phyloP scores from a whole-genome alignment of 2,113 vertebrate species.

The Balaeniceps rex region DNA sequence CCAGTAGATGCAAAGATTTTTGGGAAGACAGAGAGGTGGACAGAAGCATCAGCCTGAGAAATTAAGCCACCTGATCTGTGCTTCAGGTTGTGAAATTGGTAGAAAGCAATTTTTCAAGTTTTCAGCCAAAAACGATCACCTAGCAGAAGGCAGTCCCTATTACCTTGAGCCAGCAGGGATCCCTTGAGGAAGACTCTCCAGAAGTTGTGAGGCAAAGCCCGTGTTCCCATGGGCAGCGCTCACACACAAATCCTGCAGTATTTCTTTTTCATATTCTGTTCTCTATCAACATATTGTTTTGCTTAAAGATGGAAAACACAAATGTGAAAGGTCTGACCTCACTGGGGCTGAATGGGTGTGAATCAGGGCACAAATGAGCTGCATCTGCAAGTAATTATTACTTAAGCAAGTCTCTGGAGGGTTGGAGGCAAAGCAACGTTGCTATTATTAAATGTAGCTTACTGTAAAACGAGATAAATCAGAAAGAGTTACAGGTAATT shows the following conservation, averaged over 20 bases:
- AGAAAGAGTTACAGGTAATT: conserved; percentile 24
- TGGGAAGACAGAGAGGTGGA: neutral
- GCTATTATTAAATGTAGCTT: conserved; percentile 29
- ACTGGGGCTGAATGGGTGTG: neutral
- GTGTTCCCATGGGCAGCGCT: neutral
- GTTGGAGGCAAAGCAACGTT: neutral
- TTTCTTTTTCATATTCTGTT: neutral
- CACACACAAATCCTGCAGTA: neutral
- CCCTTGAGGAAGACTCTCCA: neutral
- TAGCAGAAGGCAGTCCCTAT: neutral
- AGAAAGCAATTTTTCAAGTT: neutral
- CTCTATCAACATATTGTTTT: neutral
- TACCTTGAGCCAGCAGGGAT: neutral
- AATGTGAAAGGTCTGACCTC: neutral
- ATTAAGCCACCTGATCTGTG: neutral
- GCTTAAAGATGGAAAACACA: neutral
- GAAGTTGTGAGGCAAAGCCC: neutral
- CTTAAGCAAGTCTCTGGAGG: neutral
- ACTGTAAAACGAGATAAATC: conserved; percentile 50
- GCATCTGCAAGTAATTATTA: conserved; percentile 1
- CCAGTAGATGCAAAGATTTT: neutral
- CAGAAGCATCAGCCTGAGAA: neutral
- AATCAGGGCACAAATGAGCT: neutral
- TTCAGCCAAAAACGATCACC: neutral
- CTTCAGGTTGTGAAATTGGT: neutral